A percentile compares a stretch with the other conserved stretches of the same genome.
Conservation (phyloP, 1,140 invertebrate genomes). For the Trypoxylus dichotomus region DNA sequence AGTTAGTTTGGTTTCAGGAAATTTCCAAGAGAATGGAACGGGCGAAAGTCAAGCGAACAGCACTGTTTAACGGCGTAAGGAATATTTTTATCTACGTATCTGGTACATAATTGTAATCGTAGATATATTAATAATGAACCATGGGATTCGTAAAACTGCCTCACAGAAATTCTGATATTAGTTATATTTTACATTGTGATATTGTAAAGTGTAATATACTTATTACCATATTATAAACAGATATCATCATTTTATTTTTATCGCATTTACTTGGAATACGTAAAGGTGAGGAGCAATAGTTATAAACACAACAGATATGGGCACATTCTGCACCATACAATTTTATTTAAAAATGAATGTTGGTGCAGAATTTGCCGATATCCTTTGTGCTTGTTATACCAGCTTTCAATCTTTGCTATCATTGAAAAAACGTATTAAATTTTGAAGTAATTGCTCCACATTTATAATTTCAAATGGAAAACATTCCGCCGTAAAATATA, state of each 20-base stretch:
- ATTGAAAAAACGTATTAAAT: too few species aligned
- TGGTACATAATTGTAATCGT: not conserved
- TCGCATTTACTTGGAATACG: too few species aligned
- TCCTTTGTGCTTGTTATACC: too few species aligned
- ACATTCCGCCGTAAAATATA: too few species aligned
- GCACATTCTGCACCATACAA: too few species aligned
- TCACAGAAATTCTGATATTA: conserved; percentile 19
- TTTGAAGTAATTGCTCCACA: too few species aligned
- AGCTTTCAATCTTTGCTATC: too few species aligned
- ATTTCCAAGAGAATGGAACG: conserved; percentile 25
- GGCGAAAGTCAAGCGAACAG: not conserved
- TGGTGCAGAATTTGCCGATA: too few species aligned
- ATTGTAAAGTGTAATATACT: conserved; percentile 23
- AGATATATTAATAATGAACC: not conserved
- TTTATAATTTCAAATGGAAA: too few species aligned
- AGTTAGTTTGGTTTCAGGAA: conserved; percentile 37
- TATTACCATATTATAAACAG: not conserved
- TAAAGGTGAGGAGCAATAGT: too few species aligned
- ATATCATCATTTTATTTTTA: not conserved
- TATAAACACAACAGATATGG: too few species aligned
- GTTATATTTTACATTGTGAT: conserved; percentile 21
- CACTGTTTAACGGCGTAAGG: not conserved
- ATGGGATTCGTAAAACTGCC: conserved; percentile 2
- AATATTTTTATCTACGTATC: not conserved
- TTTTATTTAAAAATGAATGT: too few species aligned